Evolutionary conservation across 2,888 invertebrate genomes (phyloP), one percentile per base, ranked within the genome.

Genomic region (Acleris holmiana): DNA sequence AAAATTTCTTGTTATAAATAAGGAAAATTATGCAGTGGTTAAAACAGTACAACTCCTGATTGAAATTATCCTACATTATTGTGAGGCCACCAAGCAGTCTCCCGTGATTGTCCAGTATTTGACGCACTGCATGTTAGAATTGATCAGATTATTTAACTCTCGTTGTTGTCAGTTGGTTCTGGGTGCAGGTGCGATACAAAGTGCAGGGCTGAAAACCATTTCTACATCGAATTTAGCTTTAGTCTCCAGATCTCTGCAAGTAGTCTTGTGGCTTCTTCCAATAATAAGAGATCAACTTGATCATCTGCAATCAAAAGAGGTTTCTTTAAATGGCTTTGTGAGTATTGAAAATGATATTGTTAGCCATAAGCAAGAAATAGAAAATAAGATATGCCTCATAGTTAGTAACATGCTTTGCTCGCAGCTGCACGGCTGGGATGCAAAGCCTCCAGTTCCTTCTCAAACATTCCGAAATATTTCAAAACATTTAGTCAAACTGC

Each of bases 171-270:
- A 99, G 84, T 93, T 99, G 73, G 97, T 99, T 61, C 93, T 99
- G 61, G 99, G 99, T 49, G 99, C 99, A 47, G 99, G 99, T 49
- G 99, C 99, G 6, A 94, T 99, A 79, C 97, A 98, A 79, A 96
- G 98, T 69, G 98, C 98, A 44, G 99, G 99, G 5, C 90, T 98
- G 60, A 98, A 98, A 89, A 98, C 98, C 25, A 99, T 99, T 71
- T 98, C 99, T 4, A 98, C 98, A 76, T 97, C 97, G 41, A 99
- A 99, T 90, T 93, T 99, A 76, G 98, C 97, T 10, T 88, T 98
- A 70, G 96, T 97, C 0, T 96, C 97, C 15, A 93, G 98, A 73
- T 97, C 97, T 35, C 86, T 98, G 40, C 97, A 98, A 77, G 93
- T 98, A 23, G 93, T 98, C 51, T 87, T 97, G 61, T 97, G 96